Evolutionary conservation across 2,888 invertebrate species (phyloP).

Genomic region (Ormyrus rosae): DNA sequence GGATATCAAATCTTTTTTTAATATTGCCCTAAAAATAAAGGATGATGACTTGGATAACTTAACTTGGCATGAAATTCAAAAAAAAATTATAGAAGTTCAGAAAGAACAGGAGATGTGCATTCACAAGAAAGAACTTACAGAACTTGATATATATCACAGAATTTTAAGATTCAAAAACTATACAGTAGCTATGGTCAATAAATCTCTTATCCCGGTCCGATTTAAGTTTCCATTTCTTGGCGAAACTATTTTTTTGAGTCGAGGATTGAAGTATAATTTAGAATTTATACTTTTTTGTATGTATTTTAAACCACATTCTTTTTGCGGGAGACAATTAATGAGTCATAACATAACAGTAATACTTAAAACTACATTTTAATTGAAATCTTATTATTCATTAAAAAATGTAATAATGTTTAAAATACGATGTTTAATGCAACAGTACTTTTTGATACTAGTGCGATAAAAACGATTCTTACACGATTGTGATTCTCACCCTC

Average conservation of each 20-base stretch:
- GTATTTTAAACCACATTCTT: conserved; percentile 66
- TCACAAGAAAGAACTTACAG: conserved; percentile 95
- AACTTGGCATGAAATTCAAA: conserved; percentile 96
- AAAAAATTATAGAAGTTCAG: conserved; percentile 91
- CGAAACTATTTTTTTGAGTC: conserved; percentile 91
- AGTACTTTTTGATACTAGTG: too few species aligned
- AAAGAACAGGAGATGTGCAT: conserved; percentile 98
- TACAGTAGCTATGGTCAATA: conserved; percentile 98
- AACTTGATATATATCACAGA: conserved; percentile 97
- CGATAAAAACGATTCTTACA: too few species aligned
- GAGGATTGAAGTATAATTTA: conserved; percentile 92
- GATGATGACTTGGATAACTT: conserved; percentile 90
- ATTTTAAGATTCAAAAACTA: conserved; percentile 98
- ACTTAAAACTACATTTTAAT: too few species aligned
- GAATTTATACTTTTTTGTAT: conserved; percentile 94
- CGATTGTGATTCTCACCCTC: too few species aligned
- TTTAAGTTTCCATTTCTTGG: conserved; percentile 90
- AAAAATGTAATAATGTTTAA: too few species aligned
- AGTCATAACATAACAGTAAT: too few species aligned
- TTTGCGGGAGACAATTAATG: too few species aligned
- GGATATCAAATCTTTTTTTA: conserved; percentile 95
- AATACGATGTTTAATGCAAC: too few species aligned
- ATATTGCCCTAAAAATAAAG: conserved; percentile 89
- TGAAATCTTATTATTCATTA: too few species aligned
- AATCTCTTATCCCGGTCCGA: conserved; percentile 91